Evolutionary conservation across 2,113 vertebrate genomes (phyloP).

Genomic region (Paedocypris sp.): DNA sequence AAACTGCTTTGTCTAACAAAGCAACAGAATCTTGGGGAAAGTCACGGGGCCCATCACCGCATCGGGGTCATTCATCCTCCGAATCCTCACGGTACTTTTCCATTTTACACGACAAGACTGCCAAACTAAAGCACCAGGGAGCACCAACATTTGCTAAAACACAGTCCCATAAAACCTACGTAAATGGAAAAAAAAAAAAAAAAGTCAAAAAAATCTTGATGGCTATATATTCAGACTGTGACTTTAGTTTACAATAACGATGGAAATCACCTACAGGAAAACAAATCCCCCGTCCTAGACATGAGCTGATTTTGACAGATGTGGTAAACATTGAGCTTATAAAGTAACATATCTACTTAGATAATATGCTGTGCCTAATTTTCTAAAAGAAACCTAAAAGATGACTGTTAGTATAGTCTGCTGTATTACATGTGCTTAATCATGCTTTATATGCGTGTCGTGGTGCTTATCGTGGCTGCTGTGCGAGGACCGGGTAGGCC

Average conservation of each 20-base stretch:
- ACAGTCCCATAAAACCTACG: neutral
- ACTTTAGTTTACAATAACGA: neutral
- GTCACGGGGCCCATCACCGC: neutral
- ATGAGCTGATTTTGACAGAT: conserved; percentile 1
- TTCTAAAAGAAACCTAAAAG: conserved; percentile 14
- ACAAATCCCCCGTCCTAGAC: neutral
- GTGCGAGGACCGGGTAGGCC: conserved; percentile 88
- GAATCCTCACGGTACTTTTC: neutral
- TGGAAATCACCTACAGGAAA: conserved; percentile 18
- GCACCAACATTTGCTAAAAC: neutral
- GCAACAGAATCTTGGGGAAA: neutral
- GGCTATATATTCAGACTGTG: neutral
- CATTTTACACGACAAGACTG: neutral
- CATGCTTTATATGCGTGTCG: conserved; percentile 14
- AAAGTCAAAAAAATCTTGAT: neutral
- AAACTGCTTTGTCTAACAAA: no score
- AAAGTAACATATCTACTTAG: conserved; percentile 8
- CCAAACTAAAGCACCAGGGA: conserved; percentile 10
- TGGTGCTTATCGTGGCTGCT: conserved; percentile 87
- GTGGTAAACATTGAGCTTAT: conserved; percentile 5
- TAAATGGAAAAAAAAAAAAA: neutral
- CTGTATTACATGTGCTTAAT: conserved; percentile 9
- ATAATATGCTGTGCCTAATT: conserved; percentile 10
- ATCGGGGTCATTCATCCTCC: neutral
- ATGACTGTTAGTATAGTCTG: conserved; percentile 5